Evolutionary conservation across 2,113 vertebrate genomes (phyloP).

Genomic region (Zapus hudsonius): DNA sequence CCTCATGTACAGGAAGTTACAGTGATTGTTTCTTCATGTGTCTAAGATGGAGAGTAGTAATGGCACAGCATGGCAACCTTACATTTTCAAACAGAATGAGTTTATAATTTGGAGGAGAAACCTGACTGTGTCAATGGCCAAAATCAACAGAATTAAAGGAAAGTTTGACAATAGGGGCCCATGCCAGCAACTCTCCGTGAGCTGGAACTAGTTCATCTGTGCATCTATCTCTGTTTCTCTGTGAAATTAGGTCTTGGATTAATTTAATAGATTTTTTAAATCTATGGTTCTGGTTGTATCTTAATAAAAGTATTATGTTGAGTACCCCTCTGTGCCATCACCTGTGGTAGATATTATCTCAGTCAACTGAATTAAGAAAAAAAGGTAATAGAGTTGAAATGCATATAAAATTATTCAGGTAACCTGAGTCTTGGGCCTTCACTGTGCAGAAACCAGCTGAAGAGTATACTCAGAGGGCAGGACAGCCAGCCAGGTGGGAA

Average conservation of each 20-base stretch:
- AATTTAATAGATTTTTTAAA: background rate
- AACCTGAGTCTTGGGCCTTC: background rate
- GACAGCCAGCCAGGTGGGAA: background rate
- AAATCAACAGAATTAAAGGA: background rate
- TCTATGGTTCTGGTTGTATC: background rate
- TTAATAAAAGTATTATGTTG: conserved; percentile 5
- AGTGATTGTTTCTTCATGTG: background rate
- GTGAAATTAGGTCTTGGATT: background rate
- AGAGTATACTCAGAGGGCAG: background rate
- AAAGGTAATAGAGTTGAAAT: conserved; percentile 25
- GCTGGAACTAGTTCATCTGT: background rate
- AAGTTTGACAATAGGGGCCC: background rate
- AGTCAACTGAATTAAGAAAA: conserved; percentile 35
- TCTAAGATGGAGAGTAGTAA: background rate
- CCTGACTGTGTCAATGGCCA: background rate
- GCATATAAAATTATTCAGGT: background rate
- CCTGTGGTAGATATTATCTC: background rate
- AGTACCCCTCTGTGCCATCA: background rate
- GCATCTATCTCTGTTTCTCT: background rate
- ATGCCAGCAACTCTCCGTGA: background rate
- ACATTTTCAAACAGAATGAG: background rate
- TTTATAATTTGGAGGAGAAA: conserved; percentile 12
- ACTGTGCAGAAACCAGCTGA: conserved; percentile 12
- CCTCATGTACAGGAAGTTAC: no score
- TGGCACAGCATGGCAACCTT: background rate